phyloP scores from a whole-genome alignment of 1,140 invertebrate genomes.

The Tribolium madens region DNA sequence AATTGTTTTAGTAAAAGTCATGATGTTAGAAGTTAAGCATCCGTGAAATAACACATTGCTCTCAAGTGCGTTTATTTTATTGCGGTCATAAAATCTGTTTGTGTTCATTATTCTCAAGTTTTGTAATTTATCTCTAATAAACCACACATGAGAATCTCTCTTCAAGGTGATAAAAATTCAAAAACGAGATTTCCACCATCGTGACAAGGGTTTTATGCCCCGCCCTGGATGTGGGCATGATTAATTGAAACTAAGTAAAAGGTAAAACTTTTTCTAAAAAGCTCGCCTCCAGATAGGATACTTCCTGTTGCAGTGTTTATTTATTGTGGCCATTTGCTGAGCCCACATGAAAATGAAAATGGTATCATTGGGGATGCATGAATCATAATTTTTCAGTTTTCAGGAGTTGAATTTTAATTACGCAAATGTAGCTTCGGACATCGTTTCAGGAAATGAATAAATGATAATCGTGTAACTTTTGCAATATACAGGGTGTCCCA shows the following conservation, averaged over 20 bases:
- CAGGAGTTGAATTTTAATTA: conserved; percentile 29
- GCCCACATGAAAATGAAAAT: conserved; percentile 29
- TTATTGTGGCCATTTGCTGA: conserved; percentile 13
- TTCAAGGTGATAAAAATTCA: neutral
- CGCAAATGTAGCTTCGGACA: conserved; percentile 16
- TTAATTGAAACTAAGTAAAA: neutral
- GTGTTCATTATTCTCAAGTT: conserved; percentile 18
- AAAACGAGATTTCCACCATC: neutral
- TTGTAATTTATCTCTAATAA: neutral
- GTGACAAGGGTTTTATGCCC: neutral
- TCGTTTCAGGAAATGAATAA: conserved; percentile 14
- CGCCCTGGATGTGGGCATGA: too few species aligned
- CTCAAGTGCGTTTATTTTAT: conserved; percentile 24
- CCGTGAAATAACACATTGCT: conserved; percentile 10
- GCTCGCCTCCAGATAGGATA: neutral
- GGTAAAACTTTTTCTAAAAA: neutral
- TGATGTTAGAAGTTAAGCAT: neutral
- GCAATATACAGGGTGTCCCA: too few species aligned
- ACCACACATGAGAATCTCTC: too few species aligned
- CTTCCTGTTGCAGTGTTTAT: conserved; percentile 31
- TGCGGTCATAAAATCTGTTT: conserved; percentile 16
- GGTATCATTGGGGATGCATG: neutral
- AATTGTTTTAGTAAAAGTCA: too few species aligned
- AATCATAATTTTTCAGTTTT: conserved; percentile 30
- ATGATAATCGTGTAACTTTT: conserved; percentile 4